Evolutionary conservation across 2,888 invertebrate species (phyloP).

Genomic region (Torymus tubicola): DNA sequence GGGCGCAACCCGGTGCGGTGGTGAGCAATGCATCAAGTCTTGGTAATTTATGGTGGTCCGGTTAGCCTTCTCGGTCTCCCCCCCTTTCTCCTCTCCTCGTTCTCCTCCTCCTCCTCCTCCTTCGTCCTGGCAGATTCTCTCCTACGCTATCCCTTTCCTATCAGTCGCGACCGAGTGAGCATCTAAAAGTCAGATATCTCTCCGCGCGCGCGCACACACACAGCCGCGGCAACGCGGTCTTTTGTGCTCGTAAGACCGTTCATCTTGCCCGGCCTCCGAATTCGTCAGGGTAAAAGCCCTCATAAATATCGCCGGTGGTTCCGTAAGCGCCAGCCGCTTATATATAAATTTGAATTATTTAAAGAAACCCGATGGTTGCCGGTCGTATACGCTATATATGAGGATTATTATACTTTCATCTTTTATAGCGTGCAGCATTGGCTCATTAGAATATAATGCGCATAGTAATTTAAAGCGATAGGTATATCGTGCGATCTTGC

Average conservation of each 20-base stretch:
- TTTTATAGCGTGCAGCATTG: neutral
- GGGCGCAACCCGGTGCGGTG: conserved; percentile 17
- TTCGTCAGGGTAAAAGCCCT: conserved; percentile 46
- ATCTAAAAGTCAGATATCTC: conserved; percentile 52
- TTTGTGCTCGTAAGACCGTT: neutral
- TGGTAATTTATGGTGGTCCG: conserved; percentile 46
- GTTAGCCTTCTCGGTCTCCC: conserved; percentile 9
- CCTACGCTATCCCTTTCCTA: conserved; percentile 15
- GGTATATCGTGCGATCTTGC: too few species aligned
- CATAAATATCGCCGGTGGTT: conserved; percentile 36
- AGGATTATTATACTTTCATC: conserved; percentile 26
- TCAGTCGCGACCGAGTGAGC: conserved; percentile 27
- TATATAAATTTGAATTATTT: conserved; percentile 37
- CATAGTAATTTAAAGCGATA: too few species aligned
- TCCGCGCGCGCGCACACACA: neutral
- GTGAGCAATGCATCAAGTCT: conserved; percentile 47
- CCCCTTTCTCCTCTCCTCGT: neutral
- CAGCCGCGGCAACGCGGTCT: neutral
- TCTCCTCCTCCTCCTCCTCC: conserved; percentile 27
- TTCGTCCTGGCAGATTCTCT: neutral
- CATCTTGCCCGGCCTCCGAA: conserved; percentile 30
- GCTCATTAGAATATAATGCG: too few species aligned
- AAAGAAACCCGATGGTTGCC: neutral
- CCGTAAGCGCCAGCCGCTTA: neutral
- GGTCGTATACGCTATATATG: too few species aligned